Percentiles rank a stretch among this genome's conserved stretches.
These are phyloP conservation scores for Girardia tigrina DNA, from an alignment of 2,888 invertebrate genomes.

Conservation along the genomic window DNA sequence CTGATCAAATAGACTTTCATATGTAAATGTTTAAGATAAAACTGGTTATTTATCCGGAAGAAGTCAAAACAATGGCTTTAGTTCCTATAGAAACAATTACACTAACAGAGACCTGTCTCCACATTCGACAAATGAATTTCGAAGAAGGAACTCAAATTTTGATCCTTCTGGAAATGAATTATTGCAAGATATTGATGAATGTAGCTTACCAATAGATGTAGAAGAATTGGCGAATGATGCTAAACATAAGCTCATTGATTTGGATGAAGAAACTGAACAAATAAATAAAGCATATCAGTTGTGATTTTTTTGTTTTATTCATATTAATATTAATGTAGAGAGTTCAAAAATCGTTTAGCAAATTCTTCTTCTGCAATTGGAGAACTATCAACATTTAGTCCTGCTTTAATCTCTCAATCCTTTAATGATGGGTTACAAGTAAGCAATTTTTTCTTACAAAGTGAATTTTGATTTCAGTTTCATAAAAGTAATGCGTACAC, in stretches of 20 bases:
- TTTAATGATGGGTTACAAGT: neutral
- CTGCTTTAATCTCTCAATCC: neutral
- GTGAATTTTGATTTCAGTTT: too few species aligned
- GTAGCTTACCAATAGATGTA: neutral
- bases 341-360: neutral
- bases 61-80: neutral
- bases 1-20: too few species aligned
- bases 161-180: neutral
- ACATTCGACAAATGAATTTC: neutral
- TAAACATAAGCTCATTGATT: neutral
- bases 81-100: neutral
- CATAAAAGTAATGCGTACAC: too few species aligned
- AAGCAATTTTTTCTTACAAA: too few species aligned
- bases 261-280: slow-evolving; percentile 13
- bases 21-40: too few species aligned
- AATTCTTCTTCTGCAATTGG: neutral
- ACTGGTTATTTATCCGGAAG: neutral
- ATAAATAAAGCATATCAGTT: neutral
- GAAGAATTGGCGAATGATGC: neutral
- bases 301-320: neutral
- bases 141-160: neutral
- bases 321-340: neutral
- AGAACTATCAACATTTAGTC: neutral
- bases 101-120: neutral
- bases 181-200: neutral